Evolutionary conservation across 2,888 invertebrate species (phyloP).

Genomic region (Drepana falcataria): DNA sequence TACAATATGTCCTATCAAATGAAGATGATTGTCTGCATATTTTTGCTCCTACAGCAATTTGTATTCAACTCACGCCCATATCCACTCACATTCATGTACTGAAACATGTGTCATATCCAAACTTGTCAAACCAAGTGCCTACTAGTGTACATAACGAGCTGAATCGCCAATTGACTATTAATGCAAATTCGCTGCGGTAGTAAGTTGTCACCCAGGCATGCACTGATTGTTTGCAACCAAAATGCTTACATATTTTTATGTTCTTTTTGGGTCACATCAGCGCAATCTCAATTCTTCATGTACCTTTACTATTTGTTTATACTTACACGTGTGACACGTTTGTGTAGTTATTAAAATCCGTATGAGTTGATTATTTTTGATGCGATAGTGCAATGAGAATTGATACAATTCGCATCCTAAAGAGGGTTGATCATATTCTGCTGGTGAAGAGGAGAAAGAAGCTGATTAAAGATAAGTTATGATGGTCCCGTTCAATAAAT

Average conservation of each 20-base stretch:
- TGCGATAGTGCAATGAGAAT: no score
- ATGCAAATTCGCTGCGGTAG: constrained; percentile 55
- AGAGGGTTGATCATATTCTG: no score
- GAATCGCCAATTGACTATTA: constrained; percentile 62
- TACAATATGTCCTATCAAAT: constrained; percentile 13
- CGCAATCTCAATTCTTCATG: constrained; percentile 26
- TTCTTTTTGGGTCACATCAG: constrained; percentile 51
- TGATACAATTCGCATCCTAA: no score
- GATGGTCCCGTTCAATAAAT: no score
- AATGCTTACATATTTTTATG: constrained; percentile 37
- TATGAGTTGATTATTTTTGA: no score
- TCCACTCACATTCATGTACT: constrained; percentile 40
- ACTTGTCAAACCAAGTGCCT: constrained; percentile 41
- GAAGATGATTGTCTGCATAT: constrained; percentile 28
- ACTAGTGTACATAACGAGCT: constrained; percentile 39
- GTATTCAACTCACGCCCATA: constrained; percentile 41
- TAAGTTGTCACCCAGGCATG: constrained; percentile 36
- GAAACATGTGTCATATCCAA: constrained; percentile 71
- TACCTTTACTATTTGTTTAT: constrained; percentile 14
- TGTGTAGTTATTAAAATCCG: no score
- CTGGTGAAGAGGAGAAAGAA: no score
- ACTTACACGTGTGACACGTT: neutral
- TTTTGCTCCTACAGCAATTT: constrained; percentile 31
- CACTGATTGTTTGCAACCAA: constrained; percentile 23
- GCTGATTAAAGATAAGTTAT: no score